Base-by-base conservation (phyloP, 2,888 invertebrate species). In the Drosophila ezoana region DNA sequence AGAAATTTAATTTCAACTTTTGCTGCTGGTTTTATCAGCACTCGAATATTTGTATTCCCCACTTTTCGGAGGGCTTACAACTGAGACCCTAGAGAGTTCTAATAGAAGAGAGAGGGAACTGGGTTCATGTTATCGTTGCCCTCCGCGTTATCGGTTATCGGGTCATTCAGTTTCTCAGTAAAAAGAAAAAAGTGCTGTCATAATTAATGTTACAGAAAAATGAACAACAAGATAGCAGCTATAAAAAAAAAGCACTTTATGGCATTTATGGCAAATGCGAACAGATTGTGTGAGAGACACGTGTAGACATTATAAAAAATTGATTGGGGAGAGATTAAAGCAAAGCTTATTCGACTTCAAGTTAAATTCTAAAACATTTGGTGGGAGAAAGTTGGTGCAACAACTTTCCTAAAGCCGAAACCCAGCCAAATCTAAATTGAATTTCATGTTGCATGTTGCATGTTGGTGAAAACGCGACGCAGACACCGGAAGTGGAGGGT, bases 391-490 rank as follows among this genome's bases (percentile, higher is more conserved):
- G 69, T 54, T 67, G 43, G 32, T 33, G 16, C 8, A 28, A 16
- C 35, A 58, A 35, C 61, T 61, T 57, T 63, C 33, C 28, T 35
- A 47, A 68, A 57, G 56, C 35, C 43, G 18, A 51, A 52, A 35
- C 32, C 10, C 43, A 60, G 32, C 28, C 37, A 69, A 69, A 69
- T 75, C 56, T 56, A 62, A 64, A 75, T 74, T 53, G 13, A 58
- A 61, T 51, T 68, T 45, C 32, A 40, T 38, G 67, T 62, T 69
- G 62, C 76, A 76, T 56, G 80, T 63, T 59, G 74, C 79, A 78
- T 57, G 57, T 67, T 58, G 47, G 47, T 48, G 71, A 64, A 79
- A 70, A 61, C 51, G 64, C 61, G 35, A 13, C 54, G 35, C 54
- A 16, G 44, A 60, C 49, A 63, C 45, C 79, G 76, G 80, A 76